Conservation (phyloP, 2,797 vertebrate species). For the Crocodylus rhombifer region DNA sequence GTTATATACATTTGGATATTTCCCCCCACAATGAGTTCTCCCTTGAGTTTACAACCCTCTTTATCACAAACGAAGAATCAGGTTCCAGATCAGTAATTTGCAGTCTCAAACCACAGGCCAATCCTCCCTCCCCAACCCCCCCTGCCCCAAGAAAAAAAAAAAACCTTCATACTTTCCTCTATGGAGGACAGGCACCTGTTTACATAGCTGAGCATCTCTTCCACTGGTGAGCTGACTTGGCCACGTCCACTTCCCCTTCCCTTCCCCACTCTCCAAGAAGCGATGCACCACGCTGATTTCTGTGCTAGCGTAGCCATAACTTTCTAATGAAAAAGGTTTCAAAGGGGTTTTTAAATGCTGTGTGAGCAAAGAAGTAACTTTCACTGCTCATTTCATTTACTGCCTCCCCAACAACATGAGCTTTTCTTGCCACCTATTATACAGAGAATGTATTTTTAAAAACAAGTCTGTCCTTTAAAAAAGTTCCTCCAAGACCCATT, state of each 20-base stretch:
- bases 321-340: background rate
- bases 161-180: too few relatives aligned
- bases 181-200: background rate
- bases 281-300: background rate
- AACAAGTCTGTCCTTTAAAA: background rate
- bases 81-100: rapidly evolving
- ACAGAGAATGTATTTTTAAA: background rate
- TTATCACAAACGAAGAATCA: rapidly evolving
- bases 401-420: background rate
- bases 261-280: background rate
- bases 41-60: rapidly evolving
- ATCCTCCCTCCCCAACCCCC: background rate
- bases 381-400: rapidly evolving
- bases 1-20: rapidly evolving
- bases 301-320: rapidly evolving
- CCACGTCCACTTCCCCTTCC: background rate
- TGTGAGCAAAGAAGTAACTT: background rate
- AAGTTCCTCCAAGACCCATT: background rate
- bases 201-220: rapidly evolving
- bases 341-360: too few relatives aligned
- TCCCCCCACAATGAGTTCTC: background rate
- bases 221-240: background rate
- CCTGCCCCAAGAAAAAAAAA: too few relatives aligned
- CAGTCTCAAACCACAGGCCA: rapidly evolving
- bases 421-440: rapidly evolving